A percentile compares a stretch with the other conserved stretches of the same genome.
These are phyloP conservation scores for Muscicapa adusta DNA, from an alignment of 2,113 vertebrate genomes.

Conservation along the genomic window DNA sequence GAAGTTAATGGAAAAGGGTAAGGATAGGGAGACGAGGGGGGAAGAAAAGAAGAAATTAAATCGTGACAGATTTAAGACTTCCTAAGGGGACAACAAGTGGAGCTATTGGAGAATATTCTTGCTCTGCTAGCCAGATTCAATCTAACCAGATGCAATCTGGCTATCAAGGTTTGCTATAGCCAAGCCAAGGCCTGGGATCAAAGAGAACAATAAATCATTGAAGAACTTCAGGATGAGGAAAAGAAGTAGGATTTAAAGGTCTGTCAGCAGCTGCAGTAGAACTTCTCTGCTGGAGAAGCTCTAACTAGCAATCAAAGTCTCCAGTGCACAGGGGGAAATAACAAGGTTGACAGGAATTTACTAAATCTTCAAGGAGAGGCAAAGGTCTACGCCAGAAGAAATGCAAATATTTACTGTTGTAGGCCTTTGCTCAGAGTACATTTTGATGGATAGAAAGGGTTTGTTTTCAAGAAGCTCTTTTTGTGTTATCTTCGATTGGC, in stretches of 20 bases:
- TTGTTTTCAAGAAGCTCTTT: background rate
- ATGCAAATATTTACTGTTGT: background rate
- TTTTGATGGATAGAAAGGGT: background rate
- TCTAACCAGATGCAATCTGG: background rate
- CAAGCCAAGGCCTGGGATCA: background rate
- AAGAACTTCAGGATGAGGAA: background rate
- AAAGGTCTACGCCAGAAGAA: background rate
- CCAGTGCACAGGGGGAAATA: background rate
- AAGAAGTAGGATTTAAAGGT: background rate
- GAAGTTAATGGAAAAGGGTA: background rate
- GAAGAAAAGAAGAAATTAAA: background rate
- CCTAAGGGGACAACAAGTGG: fast-evolving
- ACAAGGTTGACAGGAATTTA: background rate
- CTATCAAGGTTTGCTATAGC: background rate
- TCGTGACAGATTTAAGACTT: background rate
- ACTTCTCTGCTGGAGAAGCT: background rate
- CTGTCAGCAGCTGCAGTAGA: background rate
- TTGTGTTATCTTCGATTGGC: background rate
- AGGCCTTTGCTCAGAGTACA: background rate
- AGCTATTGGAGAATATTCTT: background rate
- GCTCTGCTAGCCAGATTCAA: background rate
- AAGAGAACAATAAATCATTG: background rate
- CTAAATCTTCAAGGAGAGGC: background rate
- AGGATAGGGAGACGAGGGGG: background rate
- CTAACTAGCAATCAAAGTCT: background rate